Percentiles rank a stretch among this genome's conserved stretches.
Conservation (phyloP, 2,113 vertebrate genomes). For the Vidua chalybeata region DNA sequence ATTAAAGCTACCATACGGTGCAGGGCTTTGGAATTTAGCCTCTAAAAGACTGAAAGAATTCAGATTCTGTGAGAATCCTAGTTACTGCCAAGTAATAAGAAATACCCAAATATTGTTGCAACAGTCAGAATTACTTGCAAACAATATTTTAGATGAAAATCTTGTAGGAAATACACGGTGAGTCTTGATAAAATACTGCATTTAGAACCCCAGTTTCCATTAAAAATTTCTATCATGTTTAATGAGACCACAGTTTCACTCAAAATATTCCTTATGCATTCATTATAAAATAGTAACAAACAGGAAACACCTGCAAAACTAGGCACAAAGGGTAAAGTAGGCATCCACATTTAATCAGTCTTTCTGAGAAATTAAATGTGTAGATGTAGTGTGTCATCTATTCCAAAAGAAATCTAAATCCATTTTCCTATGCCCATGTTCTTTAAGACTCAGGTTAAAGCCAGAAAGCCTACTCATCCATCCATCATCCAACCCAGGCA, state of each 20-base stretch:
- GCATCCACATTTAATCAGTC: not conserved
- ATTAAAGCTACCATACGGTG: not conserved
- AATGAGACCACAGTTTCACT: not conserved
- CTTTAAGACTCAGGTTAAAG: not conserved
- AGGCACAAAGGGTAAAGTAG: not conserved
- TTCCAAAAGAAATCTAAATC: not conserved
- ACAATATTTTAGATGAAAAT: not conserved
- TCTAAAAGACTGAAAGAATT: not conserved
- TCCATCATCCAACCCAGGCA: not conserved
- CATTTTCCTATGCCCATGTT: not conserved
- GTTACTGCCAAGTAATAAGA: not conserved
- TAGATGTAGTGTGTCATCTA: not conserved
- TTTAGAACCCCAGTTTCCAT: not conserved
- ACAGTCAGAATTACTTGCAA: not conserved
- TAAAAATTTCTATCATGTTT: not conserved
- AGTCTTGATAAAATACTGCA: not conserved
- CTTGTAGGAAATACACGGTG: not conserved
- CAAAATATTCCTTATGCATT: not conserved
- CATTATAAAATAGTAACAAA: not conserved
- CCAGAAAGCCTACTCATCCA: not conserved
- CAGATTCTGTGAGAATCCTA: not conserved
- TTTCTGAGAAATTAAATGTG: not conserved
- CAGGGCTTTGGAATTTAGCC: not conserved
- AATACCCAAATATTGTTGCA: not conserved
- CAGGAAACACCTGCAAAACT: not conserved